phyloP scores from a whole-genome alignment of 2,113 vertebrate species.

The human region DNA sequence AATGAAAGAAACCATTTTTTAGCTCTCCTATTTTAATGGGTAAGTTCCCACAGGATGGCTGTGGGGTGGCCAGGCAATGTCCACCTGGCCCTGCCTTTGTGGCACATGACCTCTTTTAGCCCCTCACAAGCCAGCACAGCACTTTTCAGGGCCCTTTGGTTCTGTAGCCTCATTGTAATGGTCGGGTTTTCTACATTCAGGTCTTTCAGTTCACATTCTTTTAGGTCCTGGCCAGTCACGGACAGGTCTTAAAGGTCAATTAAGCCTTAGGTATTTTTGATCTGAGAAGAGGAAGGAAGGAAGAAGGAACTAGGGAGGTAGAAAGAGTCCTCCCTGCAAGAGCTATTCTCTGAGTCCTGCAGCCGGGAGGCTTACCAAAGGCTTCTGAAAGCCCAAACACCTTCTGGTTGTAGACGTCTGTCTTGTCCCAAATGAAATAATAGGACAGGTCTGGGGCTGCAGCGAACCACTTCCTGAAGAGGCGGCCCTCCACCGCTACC shows the following conservation, averaged over 20 bases:
- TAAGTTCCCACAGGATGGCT: accelerated
- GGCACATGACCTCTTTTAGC: background rate
- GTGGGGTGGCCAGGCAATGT: no score
- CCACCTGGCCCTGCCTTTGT: background rate
- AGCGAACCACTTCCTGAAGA: conserved; percentile 98
- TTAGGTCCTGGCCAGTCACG: background rate
- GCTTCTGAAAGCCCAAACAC: conserved; percentile 96
- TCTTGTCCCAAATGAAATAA: conserved; percentile 98
- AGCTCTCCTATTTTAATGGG: background rate
- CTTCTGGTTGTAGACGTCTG: conserved; percentile 98
- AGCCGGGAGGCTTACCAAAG: conserved; percentile 88
- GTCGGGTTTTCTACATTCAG: background rate
- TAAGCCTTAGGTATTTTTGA: background rate
- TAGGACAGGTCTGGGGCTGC: conserved; percentile 94
- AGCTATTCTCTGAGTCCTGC: background rate
- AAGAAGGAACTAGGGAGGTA: background rate
- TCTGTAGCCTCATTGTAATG: background rate
- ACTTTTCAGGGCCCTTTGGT: background rate
- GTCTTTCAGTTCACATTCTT: background rate
- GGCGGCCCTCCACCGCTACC: conserved; percentile 96
- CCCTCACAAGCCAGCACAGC: background rate
- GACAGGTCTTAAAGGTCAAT: background rate
- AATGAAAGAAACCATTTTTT: background rate
- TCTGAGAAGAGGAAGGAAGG: background rate
- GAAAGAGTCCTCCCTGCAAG: background rate